phyloP scores from a whole-genome alignment of 2,113 vertebrate species.

The Brevimyrus niger region DNA sequence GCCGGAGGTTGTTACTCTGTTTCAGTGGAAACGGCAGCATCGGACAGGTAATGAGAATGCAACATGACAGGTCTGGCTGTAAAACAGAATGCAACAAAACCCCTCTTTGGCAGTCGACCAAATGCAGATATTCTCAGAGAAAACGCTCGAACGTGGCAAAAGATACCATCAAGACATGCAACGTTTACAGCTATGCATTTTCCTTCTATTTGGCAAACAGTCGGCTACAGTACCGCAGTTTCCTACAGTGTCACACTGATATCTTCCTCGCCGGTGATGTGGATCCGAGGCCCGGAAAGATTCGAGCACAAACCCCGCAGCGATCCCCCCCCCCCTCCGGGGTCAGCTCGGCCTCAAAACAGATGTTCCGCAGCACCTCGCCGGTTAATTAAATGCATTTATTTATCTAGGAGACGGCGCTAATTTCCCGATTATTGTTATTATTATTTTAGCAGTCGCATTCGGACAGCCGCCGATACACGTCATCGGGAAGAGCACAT shows the following conservation, averaged over 20 bases:
- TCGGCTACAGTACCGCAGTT: neutral
- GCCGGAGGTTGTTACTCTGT: neutral
- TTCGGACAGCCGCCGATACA: conserved; percentile 7
- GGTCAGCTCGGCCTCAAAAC: neutral
- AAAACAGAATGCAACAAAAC: neutral
- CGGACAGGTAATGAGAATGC: neutral
- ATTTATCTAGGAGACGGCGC: neutral
- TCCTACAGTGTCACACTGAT: neutral
- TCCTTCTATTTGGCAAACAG: neutral
- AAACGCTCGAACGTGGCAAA: neutral
- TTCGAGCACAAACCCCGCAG: neutral
- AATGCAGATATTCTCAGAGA: neutral
- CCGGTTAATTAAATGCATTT: neutral
- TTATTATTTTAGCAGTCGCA: neutral
- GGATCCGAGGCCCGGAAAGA: conserved; percentile 7
- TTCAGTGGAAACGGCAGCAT: neutral
- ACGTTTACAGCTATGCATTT: neutral
- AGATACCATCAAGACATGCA: neutral
- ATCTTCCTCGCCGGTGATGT: conserved; percentile 6
- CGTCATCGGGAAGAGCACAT: conserved; percentile 16
- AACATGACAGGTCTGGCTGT: neutral
- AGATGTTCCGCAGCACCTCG: neutral
- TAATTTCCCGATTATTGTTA: neutral
- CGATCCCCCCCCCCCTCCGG: neutral
- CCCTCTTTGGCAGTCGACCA: neutral